A percentile compares a stretch with the other conserved stretches of the same genome.
These are phyloP conservation scores for Saxidomus purpurata DNA, from an alignment of 1,140 invertebrate genomes.

Conservation along the genomic window DNA sequence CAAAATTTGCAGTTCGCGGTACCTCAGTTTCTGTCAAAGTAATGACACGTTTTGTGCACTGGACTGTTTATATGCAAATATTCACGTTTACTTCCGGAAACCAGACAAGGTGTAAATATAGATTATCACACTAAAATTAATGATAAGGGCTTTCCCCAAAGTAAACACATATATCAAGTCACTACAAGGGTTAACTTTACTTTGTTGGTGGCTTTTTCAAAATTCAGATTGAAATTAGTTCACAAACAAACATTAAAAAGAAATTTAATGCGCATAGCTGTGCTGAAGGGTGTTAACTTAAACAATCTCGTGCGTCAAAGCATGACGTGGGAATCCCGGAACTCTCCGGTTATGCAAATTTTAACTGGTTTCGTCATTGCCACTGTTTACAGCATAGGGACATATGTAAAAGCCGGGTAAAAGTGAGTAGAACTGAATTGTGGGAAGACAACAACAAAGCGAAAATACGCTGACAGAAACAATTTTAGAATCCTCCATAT, in stretches of 20 bases:
- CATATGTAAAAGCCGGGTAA: background rate
- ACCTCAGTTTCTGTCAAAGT: background rate
- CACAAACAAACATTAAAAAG: background rate
- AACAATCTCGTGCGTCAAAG: background rate
- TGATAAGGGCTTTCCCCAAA: background rate
- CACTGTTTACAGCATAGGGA: too few relatives aligned
- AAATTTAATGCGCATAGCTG: background rate
- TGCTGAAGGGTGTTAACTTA: background rate
- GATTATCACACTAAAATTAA: background rate
- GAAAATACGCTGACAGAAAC: background rate
- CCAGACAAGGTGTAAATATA: background rate
- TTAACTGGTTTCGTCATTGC: background rate
- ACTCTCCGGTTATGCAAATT: background rate
- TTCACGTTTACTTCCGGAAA: constrained; percentile 19
- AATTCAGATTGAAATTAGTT: background rate
- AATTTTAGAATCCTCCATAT: too few relatives aligned
- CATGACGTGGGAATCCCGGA: constrained; percentile 51
- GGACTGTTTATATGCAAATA: constrained; percentile 41
- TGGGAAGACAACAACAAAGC: constrained; percentile 17
- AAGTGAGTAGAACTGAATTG: background rate
- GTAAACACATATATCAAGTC: background rate
- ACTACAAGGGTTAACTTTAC: too few relatives aligned
- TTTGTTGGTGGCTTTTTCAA: too few relatives aligned
- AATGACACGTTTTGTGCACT: constrained; percentile 35
- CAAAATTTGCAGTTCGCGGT: background rate